Base-by-base conservation (phyloP, 2,113 vertebrate genomes). In the Cyphomyrus discorhynchus region DNA sequence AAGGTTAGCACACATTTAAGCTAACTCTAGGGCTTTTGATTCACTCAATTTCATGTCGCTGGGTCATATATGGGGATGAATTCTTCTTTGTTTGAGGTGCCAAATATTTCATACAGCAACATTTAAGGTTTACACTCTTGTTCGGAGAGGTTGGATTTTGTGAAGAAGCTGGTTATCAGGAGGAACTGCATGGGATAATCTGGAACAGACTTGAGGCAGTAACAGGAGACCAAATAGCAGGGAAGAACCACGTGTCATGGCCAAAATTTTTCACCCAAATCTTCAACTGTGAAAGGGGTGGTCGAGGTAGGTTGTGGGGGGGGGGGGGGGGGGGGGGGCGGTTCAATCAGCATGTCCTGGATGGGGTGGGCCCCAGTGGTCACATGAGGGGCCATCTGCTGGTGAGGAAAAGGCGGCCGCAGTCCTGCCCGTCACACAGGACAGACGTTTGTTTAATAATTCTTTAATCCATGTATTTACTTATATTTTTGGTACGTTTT, bases 351-450 rank as follows among this genome's bases (percentile, higher is more conserved):
- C n/a, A n/a, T n/a, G n/a, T n/a, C n/a, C n/a, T n/a, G n/a, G n/a
- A n/a, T n/a, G n/a, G n/a, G n/a, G n/a, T n/a, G n/a, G n/a, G n/a
- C n/a, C n/a, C n/a, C n/a, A n/a, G n/a, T n/a, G n/a, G n/a, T n/a
- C n/a, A n/a, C n/a, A n/a, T n/a, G n/a, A n/a, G n/a, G n/a, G n/a
- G n/a, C n/a, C 42, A 95, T 94, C 95, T 94, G 94, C 95, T 95
- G 56, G 91, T 88, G 91, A 92, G 92, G 90, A 93, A 94, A 93
- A 92, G 94, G 94, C 94, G 94, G 90, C 91, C 92, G 9, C n/a
- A 93, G 91, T 94, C 92, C 92, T 92, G 93, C 93, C 94, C 94
- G 94, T 95, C 94, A 93, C 95, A 94, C 95, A 93, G 93, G 53
- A 77, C 35, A 45, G 27, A 19, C 50, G 0, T 5, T 87, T 1